Base-by-base conservation (phyloP, 2,797 vertebrate species). In the Gymnocypris eckloni region DNA sequence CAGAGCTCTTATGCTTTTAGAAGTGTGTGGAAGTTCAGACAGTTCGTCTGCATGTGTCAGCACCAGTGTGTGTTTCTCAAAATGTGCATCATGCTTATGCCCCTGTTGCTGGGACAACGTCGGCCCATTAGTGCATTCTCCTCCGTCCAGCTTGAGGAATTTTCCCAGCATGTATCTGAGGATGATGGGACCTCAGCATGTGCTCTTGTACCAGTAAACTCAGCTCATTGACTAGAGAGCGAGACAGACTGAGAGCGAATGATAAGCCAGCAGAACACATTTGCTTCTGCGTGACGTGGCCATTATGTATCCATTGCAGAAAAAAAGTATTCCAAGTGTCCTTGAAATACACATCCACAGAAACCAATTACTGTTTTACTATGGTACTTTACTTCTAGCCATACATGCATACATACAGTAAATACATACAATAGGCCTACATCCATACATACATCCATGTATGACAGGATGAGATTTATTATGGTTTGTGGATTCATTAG, bases 151-250 rank as follows among this genome's bases (percentile, higher is more conserved):
- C 50, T 75, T 77, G 33, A 61, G 70, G 69, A 81, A 83, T 86
- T 89, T 89, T 86, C 85, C 73, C 82, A 86, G 85, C 83, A 86
- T 88, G 83, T 37, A 52, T 72, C 85, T 56, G 69, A 71, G 78
- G 50, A 82, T 89, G 86, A 89, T 88, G 79, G 84, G 78, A 72
- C 54, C 70, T 64, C 66, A 81, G 77, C 78, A 61, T 59, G 61
- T 56, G 37, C 25, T 86, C 66, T 86, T 37, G 73, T 89, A 73
- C 86, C 77, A 83, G 79, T 54, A 78, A 77, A 78, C 72, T 43
- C 6, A 20, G n/a, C 59, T 54, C 73, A 78, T 33, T 75, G 71
- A 66, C 54, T 48, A 71, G 16, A 82, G 9, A 80, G 79, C n/a
- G 15, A 83, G 75, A 75, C 12, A 67, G 45, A 76, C 16, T 4